phyloP scores from a whole-genome alignment of 2,888 invertebrate species.

The Schizaphis graminum region DNA sequence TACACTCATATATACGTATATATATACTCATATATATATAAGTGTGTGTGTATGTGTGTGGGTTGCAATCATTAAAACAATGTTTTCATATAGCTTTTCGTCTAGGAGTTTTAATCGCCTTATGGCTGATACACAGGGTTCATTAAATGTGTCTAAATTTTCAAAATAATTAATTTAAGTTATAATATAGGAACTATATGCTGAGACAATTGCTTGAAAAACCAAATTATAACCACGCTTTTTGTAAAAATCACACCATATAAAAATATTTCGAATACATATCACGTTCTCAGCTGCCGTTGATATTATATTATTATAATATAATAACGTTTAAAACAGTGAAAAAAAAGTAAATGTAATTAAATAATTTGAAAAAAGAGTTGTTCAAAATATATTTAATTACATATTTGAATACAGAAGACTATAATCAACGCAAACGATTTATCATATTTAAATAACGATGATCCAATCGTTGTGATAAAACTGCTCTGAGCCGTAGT shows the following conservation, averaged over 20 bases:
- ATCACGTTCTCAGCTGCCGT: neutral
- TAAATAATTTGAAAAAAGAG: neutral
- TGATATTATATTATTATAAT: neutral
- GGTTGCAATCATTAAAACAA: neutral
- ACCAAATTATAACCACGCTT: neutral
- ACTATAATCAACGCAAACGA: neutral
- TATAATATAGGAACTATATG: neutral
- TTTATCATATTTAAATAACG: neutral
- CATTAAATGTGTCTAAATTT: neutral
- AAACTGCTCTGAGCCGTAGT: neutral
- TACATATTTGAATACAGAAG: neutral
- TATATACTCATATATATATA: neutral
- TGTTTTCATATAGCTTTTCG: neutral
- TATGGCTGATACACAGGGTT: neutral
- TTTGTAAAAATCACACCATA: neutral
- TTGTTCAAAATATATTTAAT: neutral
- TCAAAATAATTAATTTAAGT: neutral
- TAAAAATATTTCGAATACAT: neutral
- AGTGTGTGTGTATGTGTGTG: neutral
- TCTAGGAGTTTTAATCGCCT: neutral
- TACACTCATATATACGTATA: no score
- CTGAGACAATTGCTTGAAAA: neutral
- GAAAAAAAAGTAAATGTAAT: neutral
- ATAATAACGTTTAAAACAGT: neutral
- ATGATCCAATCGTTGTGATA: neutral